Percentiles rank a stretch among this genome's conserved stretches.
These are phyloP conservation scores for Deilephila elpenor DNA, from an alignment of 2,888 invertebrate genomes.

Conservation along the genomic window DNA sequence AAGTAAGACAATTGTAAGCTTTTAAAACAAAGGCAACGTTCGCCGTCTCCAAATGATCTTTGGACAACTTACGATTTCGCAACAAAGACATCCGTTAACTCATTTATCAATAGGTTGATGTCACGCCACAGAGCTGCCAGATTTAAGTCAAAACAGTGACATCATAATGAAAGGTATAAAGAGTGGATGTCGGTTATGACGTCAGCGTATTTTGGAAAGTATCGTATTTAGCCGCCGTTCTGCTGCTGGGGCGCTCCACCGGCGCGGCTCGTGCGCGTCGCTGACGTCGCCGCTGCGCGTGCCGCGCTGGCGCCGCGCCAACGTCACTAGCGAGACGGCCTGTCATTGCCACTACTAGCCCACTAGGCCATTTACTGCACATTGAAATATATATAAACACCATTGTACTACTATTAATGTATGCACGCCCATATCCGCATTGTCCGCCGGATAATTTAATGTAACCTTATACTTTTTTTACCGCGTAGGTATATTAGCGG, in stretches of 20 bases:
- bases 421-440: constrained; percentile 22
- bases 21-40: too few species aligned
- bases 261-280: constrained; percentile 21
- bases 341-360: constrained; percentile 62
- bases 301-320: constrained; percentile 66
- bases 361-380: constrained; percentile 55
- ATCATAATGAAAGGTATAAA: constrained; percentile 18
- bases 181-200: constrained; percentile 46
- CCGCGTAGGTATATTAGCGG: not conserved
- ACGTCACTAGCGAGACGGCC: constrained; percentile 54
- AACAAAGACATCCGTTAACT: not conserved
- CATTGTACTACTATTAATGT: constrained; percentile 44
- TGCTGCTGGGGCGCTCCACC: constrained; percentile 28
- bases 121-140: not conserved
- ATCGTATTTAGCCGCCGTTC: constrained; percentile 43
- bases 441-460: constrained; percentile 6
- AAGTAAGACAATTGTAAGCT: too few species aligned
- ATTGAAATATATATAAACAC: constrained; percentile 49
- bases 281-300: constrained; percentile 55
- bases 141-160: constrained; percentile 14
- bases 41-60: too few species aligned
- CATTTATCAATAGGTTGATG: not conserved
- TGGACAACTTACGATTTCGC: too few species aligned
- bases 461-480: not conserved
- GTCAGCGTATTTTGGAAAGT: constrained; percentile 54